Evolutionary conservation across 1,140 invertebrate species (phyloP), one percentile per base, ranked within the genome.

Genomic region (Drosophila nigromelanica): DNA sequence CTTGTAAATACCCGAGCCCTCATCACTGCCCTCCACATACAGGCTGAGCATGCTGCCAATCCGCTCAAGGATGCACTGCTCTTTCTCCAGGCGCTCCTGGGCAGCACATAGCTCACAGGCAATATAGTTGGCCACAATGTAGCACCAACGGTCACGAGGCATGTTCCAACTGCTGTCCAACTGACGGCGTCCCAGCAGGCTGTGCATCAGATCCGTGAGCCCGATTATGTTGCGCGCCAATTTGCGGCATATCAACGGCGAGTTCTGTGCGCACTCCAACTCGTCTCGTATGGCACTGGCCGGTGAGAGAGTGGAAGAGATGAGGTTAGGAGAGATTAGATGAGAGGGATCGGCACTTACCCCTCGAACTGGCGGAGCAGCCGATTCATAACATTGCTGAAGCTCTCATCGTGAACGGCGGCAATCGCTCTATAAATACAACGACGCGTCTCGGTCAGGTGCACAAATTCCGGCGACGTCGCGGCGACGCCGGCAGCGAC

Each of bases 71-170:
- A 90, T 63, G 24, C 35, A 52, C 5, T 80, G 55, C 40, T 90
- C 78, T 6, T 40, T 51, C 33, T 89, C 76, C 0, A 78, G 54
- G 3, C 35, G 47, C 0, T 67, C 75, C 33, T 86, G 76, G 18
- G 81, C 78, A 21, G 76, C 59, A 10, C 86, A 82, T 14, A 90
- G 45, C 35, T 90, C 86, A 56, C 86, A 90, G 33, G 78, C 80
- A 60, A 90, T 90, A 43, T 81, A 90, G 18, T 61, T 80, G 45
- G 81, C 87, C 12, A 90, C 69, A 24, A 90, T 81, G n/a, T 75
- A 64, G 52, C 78, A 82, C 52, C 90, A 73, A 7, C 86, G 82
- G 18, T 90, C 82, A 4, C 78, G 69, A 18, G 70, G 77, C 30
- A 8, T 15, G 1, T 4, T 39, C 55, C 45, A 55, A 33, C 27